Percentiles rank a stretch among this genome's conserved stretches.
Conservation (phyloP, 2,113 vertebrate genomes). For the Bujurquina vittata region DNA sequence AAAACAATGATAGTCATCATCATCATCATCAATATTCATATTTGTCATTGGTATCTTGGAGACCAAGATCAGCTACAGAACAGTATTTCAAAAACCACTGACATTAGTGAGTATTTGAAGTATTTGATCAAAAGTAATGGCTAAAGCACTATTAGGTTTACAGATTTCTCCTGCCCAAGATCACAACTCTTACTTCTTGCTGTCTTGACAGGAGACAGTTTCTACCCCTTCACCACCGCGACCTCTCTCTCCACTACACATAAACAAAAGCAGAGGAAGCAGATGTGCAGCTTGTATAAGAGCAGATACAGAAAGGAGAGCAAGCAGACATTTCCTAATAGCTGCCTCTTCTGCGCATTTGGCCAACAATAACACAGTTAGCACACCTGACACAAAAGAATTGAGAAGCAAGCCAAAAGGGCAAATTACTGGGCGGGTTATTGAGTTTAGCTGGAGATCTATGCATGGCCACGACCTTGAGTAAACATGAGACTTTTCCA, state of each 20-base stretch:
- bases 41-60: background rate
- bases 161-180: background rate
- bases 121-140: background rate
- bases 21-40: background rate
- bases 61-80: background rate
- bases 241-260: background rate
- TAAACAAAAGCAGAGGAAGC: conserved; percentile 58
- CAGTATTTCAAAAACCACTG: background rate
- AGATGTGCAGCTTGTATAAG: conserved; percentile 54
- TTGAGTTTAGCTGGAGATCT: conserved; percentile 44
- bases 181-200: background rate
- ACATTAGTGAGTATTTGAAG: no score
- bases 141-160: background rate
- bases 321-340: conserved; percentile 60
- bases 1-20: background rate
- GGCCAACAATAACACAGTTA: conserved; percentile 62
- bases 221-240: background rate
- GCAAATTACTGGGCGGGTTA: conserved; percentile 48
- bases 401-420: conserved; percentile 30
- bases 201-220: background rate
- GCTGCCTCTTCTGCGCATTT: conserved; percentile 21
- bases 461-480: conserved; percentile 30
- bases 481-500: conserved; percentile 44
- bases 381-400: conserved; percentile 36
- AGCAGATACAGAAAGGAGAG: conserved; percentile 37